These are phyloP conservation scores for Onychorhynchus coronatus DNA, from an alignment of 2,113 vertebrate genomes.

Conservation along the genomic window DNA sequence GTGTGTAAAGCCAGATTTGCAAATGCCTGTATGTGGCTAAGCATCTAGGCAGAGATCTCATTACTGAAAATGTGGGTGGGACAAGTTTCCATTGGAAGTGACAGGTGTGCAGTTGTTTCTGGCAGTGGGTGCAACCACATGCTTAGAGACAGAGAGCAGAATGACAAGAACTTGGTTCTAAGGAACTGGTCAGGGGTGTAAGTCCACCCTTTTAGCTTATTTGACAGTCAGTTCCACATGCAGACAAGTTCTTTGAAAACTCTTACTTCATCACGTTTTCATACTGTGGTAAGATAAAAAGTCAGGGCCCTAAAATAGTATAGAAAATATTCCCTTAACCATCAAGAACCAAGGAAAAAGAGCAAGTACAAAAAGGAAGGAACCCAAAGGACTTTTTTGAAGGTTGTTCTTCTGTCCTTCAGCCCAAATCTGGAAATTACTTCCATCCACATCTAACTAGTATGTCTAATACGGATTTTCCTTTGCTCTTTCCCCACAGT, in stretches of 20 bases:
- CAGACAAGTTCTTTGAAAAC: not conserved
- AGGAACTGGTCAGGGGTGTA: not conserved
- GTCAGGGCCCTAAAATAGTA: not conserved
- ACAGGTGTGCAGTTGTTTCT: not conserved
- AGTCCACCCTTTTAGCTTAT: not conserved
- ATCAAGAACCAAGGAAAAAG: not conserved
- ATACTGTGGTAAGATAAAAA: not conserved
- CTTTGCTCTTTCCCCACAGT: conserved; percentile 30
- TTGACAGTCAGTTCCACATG: not conserved
- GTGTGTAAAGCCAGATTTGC: not conserved
- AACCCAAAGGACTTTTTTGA: not conserved
- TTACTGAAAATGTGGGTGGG: not conserved
- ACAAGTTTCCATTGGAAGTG: not conserved
- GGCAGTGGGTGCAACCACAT: not conserved
- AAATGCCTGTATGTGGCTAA: not conserved
- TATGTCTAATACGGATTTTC: not conserved
- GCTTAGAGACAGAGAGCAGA: not conserved
- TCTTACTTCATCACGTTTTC: not conserved
- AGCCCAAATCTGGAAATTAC: not conserved
- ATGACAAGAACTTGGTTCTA: not conserved
- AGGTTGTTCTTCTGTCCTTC: not conserved
- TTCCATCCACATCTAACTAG: not conserved
- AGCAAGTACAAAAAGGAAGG: not conserved
- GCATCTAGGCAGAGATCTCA: not conserved
- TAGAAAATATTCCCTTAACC: not conserved